Conservation (phyloP, 2,113 vertebrate genomes). For the Tetrao urogallus region DNA sequence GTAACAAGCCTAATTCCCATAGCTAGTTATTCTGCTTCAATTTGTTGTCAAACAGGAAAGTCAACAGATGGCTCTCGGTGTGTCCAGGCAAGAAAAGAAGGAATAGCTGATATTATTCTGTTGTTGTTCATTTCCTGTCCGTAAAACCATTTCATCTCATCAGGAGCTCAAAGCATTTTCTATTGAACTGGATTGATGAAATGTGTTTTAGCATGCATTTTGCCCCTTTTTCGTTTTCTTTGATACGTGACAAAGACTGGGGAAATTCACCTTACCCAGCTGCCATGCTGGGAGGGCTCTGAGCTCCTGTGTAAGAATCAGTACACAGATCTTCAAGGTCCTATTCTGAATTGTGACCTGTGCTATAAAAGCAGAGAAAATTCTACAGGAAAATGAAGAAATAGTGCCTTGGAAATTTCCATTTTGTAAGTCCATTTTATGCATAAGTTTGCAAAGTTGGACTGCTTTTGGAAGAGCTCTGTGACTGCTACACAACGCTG, state of each 20-base stretch:
- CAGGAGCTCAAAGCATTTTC: background rate
- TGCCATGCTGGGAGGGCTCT: background rate
- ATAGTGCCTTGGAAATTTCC: background rate
- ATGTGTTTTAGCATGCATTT: background rate
- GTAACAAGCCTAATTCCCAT: background rate
- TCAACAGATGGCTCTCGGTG: fast-evolving
- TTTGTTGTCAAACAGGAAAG: background rate
- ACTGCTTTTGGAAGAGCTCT: background rate
- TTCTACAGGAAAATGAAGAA: background rate
- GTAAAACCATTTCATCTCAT: background rate
- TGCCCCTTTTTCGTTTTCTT: background rate
- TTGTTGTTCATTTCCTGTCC: background rate
- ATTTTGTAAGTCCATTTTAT: background rate
- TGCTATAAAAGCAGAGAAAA: background rate
- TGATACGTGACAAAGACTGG: background rate
- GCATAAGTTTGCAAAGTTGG: background rate
- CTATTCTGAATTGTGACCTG: background rate
- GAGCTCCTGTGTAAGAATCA: background rate
- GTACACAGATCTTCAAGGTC: background rate
- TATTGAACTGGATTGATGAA: background rate
- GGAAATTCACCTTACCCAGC: background rate
- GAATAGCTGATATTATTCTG: background rate
- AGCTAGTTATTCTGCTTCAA: background rate
- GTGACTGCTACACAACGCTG: background rate
- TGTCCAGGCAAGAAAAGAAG: background rate